Conservation (phyloP, 2,888 invertebrate species). For the Parnassius apollo region DNA sequence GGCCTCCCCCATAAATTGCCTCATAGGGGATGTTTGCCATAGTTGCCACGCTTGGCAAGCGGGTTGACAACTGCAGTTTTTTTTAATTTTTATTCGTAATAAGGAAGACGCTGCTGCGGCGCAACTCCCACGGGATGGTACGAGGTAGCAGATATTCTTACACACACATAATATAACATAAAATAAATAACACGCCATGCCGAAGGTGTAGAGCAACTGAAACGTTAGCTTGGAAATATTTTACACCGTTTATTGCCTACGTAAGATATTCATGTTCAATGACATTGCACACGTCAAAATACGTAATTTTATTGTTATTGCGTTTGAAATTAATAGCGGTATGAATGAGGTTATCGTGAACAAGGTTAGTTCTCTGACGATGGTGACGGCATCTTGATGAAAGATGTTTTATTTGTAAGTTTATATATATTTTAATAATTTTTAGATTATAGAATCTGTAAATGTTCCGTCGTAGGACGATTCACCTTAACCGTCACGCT, state of each 20-base stretch:
- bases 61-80: too few relatives aligned
- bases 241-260: slow-evolving; percentile 6
- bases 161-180: not conserved
- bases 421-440: too few relatives aligned
- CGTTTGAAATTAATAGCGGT: slow-evolving; percentile 5
- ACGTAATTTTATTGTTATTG: slow-evolving; percentile 17
- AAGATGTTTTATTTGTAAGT: not conserved
- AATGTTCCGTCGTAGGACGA: too few relatives aligned
- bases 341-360: slow-evolving; percentile 19
- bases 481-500: too few relatives aligned
- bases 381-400: not conserved
- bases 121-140: too few relatives aligned
- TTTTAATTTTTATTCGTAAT: too few relatives aligned
- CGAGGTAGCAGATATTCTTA: too few relatives aligned
- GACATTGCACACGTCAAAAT: slow-evolving; percentile 2
- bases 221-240: slow-evolving; percentile 9
- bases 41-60: too few relatives aligned
- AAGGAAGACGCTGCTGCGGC: too few relatives aligned
- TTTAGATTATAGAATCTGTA: too few relatives aligned
- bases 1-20: too few relatives aligned
- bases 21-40: too few relatives aligned
- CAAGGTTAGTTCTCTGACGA: slow-evolving; percentile 10
- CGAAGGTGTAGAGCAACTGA: slow-evolving; percentile 7
- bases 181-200: not conserved
- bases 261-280: slow-evolving; percentile 5